Base-by-base conservation (phyloP, 2,888 invertebrate genomes). In the Belgica antarctica region DNA sequence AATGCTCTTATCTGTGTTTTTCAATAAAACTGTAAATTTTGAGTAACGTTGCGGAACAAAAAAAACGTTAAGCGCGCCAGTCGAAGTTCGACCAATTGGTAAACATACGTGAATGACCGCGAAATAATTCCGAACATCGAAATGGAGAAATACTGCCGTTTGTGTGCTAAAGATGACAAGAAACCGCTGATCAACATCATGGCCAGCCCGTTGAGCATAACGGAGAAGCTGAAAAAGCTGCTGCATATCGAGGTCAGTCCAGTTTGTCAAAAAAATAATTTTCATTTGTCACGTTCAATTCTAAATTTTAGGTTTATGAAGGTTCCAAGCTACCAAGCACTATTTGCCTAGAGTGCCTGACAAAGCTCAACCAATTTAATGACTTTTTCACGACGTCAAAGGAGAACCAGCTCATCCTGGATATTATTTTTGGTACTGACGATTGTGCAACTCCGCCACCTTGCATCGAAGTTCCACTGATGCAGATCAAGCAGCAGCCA, bases 331-430 rank as follows among this genome's bases (percentile, higher is more conserved):
- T 70, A n/a, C 70, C 70, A n/a, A 12, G 41, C 1, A 4, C 5
- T 4, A 27, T 70, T 10, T 70, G 70, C 41, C 59, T 70, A 4
- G 70, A 70, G 25, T 70, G 70, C 15, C 34, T 70, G 1, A 27
- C 59, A 1, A 59, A 70, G 12, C 34, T 70, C 0, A 70, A 70
- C 47, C 61, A 70, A 2, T 70, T 70, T 31, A 59, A 61, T 15
- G 61, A 59, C 4, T 70, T 70, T 27, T 70, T 62, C 22, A 34
- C 15, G 5, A 31, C 27, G 15, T 34, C 17, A n/a, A 1, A 19
- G 34, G 36, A 70, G n/a, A 41, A 34, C 41, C 70, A 70, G 41
- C 17, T 70, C 2, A 61, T 70, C 10, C 59, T 70, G 0, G 12
- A 25, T 17, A 10, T 70, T 1, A 22, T 69, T 5, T 69, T 69